Conservation (phyloP, 1,140 invertebrate species). For the Drosophila sp. region DNA sequence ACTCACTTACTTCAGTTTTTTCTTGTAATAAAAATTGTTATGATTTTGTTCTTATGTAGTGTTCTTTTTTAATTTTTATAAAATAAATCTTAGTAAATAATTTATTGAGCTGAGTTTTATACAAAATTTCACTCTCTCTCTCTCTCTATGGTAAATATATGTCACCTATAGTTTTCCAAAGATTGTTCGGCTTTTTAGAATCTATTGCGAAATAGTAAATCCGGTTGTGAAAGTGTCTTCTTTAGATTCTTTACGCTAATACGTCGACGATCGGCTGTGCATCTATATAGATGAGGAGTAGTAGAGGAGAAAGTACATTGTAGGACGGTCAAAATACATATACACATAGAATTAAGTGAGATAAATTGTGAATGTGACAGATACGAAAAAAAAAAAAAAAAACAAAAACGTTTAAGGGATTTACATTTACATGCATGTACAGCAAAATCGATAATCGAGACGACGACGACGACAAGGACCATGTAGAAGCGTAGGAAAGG, state of each 20-base stretch:
- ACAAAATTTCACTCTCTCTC: background rate
- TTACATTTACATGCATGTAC: background rate
- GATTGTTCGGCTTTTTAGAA: slow-evolving; percentile 44
- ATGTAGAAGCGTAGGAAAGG: slow-evolving; percentile 1
- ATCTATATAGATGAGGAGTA: slow-evolving; percentile 51
- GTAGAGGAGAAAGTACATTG: background rate
- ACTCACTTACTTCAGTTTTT: too few relatives aligned
- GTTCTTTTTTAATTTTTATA: too few relatives aligned
- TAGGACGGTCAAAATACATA: slow-evolving; percentile 8
- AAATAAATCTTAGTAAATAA: background rate
- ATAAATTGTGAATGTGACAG: slow-evolving; percentile 14
- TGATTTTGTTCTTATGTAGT: too few relatives aligned
- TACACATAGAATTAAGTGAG: background rate
- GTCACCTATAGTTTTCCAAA: background rate
- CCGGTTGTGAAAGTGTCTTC: slow-evolving; percentile 79
- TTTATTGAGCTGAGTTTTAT: background rate
- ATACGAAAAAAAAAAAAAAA: background rate
- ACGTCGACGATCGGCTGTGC: slow-evolving; percentile 70
- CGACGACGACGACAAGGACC: background rate
- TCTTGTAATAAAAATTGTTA: too few relatives aligned
- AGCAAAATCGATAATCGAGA: background rate
- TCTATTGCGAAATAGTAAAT: slow-evolving; percentile 74
- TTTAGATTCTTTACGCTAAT: slow-evolving; percentile 71
- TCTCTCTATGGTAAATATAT: background rate
- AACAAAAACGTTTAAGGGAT: slow-evolving; percentile 13